Percentiles rank a stretch among this genome's conserved stretches.
phyloP scores from a whole-genome alignment of 2,888 invertebrate genomes.

The Galerucella nymphaeae region DNA sequence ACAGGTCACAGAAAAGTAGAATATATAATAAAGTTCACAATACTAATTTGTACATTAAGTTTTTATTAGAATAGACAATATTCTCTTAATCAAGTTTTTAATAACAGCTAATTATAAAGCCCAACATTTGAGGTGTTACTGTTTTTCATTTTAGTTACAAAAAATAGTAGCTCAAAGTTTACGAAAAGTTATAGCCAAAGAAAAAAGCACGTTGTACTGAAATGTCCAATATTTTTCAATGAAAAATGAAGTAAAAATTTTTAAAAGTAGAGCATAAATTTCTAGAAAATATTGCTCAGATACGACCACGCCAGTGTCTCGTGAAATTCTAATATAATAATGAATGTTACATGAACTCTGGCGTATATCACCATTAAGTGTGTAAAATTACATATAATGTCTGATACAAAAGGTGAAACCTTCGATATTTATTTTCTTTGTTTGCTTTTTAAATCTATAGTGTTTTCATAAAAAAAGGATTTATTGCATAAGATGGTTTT shows the following conservation, averaged over 20 bases:
- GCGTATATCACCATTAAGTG: constrained; percentile 35
- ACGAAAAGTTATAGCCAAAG: background rate
- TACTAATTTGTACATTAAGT: too few species aligned
- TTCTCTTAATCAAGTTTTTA: too few species aligned
- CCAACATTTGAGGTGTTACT: background rate
- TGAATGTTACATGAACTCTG: constrained; percentile 34
- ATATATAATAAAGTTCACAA: too few species aligned
- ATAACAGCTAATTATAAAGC: too few species aligned
- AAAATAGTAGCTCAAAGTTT: background rate
- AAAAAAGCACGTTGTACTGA: constrained; percentile 8
- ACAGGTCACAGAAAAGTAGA: too few species aligned
- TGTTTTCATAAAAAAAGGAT: constrained; percentile 7
- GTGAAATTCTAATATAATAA: constrained; percentile 34
- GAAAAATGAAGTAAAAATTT: constrained; percentile 26
- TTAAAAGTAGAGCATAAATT: constrained; percentile 29
- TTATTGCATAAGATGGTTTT: constrained; percentile 14
- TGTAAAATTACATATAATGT: constrained; percentile 33
- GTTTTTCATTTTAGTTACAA: background rate
- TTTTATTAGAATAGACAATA: too few species aligned
- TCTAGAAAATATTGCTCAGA: constrained; percentile 33
- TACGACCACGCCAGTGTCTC: constrained; percentile 29
- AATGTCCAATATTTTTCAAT: constrained; percentile 25
- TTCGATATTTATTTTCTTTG: constrained; percentile 29
- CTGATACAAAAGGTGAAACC: constrained; percentile 32
- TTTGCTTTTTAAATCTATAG: constrained; percentile 25